Evolutionary conservation across 2,113 vertebrate species (phyloP).

Genomic region (Larimichthys polyactis): DNA sequence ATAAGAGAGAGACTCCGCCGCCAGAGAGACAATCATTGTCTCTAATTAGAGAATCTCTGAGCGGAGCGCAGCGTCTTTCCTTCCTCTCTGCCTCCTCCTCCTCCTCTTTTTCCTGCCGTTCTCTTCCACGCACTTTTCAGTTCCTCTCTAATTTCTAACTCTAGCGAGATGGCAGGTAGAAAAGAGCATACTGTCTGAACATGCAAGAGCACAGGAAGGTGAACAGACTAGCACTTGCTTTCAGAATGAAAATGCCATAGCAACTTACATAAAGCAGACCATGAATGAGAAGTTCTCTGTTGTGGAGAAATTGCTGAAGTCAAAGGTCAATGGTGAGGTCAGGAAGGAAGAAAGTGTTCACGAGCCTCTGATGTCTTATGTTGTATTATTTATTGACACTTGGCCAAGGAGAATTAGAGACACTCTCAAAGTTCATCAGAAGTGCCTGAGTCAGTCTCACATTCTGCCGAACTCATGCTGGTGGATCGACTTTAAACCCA

Average conservation of each 20-base stretch:
- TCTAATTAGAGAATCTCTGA: slow-evolving; percentile 41
- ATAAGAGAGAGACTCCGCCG: slow-evolving; percentile 20
- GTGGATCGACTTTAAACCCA: too few relatives aligned
- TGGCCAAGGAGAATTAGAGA: too few relatives aligned
- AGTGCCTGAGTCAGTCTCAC: too few relatives aligned
- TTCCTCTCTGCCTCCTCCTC: background rate
- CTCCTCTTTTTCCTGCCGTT: background rate
- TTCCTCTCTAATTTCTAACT: background rate
- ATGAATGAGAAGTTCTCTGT: background rate
- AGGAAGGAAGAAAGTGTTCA: too few relatives aligned
- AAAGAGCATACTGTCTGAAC: background rate
- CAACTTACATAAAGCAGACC: background rate
- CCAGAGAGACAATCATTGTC: slow-evolving; percentile 44
- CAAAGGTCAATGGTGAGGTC: too few relatives aligned
- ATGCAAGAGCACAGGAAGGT: background rate
- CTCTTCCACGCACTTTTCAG: background rate
- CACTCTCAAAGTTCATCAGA: too few relatives aligned
- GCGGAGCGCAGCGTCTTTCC: slow-evolving; percentile 3
- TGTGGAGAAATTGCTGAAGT: too few relatives aligned
- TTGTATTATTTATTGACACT: too few relatives aligned
- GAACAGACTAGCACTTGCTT: background rate
- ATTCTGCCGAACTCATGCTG: too few relatives aligned
- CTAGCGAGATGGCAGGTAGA: background rate
- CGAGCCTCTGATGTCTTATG: too few relatives aligned
- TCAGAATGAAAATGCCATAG: background rate